Base-by-base conservation (phyloP, 2,888 invertebrate species). In the Leucophenga maculata region DNA sequence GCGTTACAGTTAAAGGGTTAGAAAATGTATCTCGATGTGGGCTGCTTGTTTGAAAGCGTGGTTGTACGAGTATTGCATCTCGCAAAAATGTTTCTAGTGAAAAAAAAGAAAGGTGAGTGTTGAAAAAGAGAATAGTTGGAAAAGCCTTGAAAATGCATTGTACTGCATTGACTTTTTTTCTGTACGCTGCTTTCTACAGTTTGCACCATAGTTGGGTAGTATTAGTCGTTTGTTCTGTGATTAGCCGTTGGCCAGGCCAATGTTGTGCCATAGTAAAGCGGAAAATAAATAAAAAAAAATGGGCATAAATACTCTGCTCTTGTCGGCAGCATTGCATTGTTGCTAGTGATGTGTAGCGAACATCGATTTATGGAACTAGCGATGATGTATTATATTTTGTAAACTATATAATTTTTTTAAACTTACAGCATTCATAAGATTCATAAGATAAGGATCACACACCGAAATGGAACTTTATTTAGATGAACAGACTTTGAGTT, bases 1-100 rank as follows among this genome's bases (percentile, higher is more conserved):
- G 20, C 39, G 22, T 54, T 66, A 71, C 73, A 57, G 78, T 73
- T 70, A 75, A 75, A 77, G 77, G 76, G 74, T 69, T 72, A 4
- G 8, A 32, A 32, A 32, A 48, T 48, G n/a, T n/a, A 16, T 48
- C 18, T 20, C 54, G 20, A 54, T 20, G 54, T 54, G 54, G 22
- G 54, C 54, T 54, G 54, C 20, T 32, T 32, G 8, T 32, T 32
- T 32, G 32, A 32, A 32, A 32, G 32, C 32, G 32, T 32, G 32
- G 32, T 32, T 32, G 32, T 32, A 32, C 8, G 3, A 6, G 3
- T 32, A 6, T 32, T 32, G 3, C 8, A 32, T 32, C 3, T 32
- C 32, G 32, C 32, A 32, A 32, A 32, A 32, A n/a, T 8, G 8
- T 32, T 32, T 3, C 32, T 32, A 32, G 32, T 32, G 32, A 32